Conservation (phyloP, 1,140 invertebrate species). For the Ips nitidus region DNA sequence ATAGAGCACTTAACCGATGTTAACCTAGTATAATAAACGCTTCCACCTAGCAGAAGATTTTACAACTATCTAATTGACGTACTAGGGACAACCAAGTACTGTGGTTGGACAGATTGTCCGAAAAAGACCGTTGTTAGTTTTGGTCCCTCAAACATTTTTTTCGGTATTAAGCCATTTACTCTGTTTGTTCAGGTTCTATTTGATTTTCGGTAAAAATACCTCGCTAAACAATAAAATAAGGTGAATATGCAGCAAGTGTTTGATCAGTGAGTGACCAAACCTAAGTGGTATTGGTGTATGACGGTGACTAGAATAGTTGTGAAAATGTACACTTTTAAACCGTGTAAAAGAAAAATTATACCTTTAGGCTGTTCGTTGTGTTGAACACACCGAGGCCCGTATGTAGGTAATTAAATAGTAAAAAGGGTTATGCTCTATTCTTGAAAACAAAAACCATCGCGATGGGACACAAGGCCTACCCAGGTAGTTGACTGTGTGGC, state of each 20-base stretch:
- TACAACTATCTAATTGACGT: no score
- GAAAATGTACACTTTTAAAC: no score
- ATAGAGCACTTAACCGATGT: no score
- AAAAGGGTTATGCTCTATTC: conserved; percentile 12
- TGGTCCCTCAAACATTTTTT: not conserved
- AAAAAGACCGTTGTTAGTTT: not conserved
- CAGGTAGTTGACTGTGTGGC: conserved; percentile 19
- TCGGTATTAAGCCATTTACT: conserved; percentile 1
- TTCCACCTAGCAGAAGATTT: no score
- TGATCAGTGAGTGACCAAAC: not conserved
- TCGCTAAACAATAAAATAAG: not conserved
- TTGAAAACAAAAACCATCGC: conserved; percentile 6
- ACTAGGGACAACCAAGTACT: no score
- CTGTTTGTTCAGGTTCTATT: conserved; percentile 2
- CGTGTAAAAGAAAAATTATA: no score
- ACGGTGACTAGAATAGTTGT: no score
- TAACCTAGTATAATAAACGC: no score
- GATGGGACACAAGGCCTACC: conserved; percentile 5
- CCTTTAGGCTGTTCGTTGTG: no score
- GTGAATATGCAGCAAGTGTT: not conserved
- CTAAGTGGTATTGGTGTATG: not conserved
- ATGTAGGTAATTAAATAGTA: conserved; percentile 14
- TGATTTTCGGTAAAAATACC: conserved; percentile 4
- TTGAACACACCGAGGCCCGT: not conserved
- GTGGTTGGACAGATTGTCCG: no score